Conservation (phyloP, 2,113 vertebrate genomes). For the Albula goreensis region DNA sequence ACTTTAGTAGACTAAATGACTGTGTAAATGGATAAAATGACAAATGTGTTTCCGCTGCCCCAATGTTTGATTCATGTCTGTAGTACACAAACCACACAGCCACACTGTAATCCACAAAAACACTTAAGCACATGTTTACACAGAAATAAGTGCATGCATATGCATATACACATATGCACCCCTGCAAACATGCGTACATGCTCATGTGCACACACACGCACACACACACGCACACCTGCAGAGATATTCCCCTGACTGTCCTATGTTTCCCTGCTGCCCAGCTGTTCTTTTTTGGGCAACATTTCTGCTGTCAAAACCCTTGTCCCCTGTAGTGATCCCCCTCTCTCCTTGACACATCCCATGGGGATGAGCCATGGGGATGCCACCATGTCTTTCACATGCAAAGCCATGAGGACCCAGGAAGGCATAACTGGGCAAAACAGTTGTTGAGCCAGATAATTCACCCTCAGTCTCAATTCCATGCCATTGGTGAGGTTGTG, state of each 20-base stretch:
- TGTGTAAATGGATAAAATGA: too few relatives aligned
- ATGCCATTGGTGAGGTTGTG: slow-evolving; percentile 56
- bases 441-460: slow-evolving; percentile 51
- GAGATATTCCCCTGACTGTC: not conserved
- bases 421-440: slow-evolving; percentile 58
- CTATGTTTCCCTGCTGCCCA: not conserved
- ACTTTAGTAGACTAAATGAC: too few relatives aligned
- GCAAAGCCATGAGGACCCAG: slow-evolving; percentile 59
- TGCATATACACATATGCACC: not conserved
- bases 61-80: not conserved
- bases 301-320: not conserved
- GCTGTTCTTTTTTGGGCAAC: not conserved
- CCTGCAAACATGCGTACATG: not conserved
- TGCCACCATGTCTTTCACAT: slow-evolving; percentile 41
- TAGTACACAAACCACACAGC: not conserved
- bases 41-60: too few relatives aligned
- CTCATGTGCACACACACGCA: not conserved
- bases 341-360: not conserved
- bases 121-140: not conserved
- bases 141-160: not conserved
- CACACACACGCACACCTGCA: not conserved
- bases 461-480: slow-evolving; percentile 58
- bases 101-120: slow-evolving; percentile 3
- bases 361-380: not conserved
- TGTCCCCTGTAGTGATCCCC: not conserved